These are phyloP conservation scores for Manis pentadactyla DNA, from an alignment of 2,797 vertebrate species.

Conservation along the genomic window DNA sequence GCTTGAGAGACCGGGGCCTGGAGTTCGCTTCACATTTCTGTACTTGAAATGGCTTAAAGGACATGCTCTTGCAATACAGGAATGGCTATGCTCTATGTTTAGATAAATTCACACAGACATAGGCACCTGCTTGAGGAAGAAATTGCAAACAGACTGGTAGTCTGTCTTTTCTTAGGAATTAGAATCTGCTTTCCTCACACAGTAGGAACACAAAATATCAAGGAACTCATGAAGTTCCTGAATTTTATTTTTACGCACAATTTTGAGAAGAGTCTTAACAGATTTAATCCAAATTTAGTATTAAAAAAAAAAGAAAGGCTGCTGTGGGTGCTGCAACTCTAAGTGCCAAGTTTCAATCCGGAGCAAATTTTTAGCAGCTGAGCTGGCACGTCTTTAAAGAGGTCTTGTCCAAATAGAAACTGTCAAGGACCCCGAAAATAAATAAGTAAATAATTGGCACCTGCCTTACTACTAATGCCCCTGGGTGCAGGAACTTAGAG, in stretches of 20 bases:
- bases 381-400: slow-evolving; percentile 58
- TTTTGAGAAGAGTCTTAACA: slow-evolving; percentile 55
- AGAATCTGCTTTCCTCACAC: slow-evolving; percentile 30
- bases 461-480: background rate
- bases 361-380: slow-evolving; percentile 49
- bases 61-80: rapidly evolving
- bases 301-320: background rate
- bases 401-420: slow-evolving; percentile 66
- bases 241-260: slow-evolving; percentile 54
- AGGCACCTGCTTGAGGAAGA: background rate
- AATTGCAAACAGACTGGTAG: background rate
- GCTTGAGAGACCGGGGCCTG: background rate
- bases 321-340: background rate
- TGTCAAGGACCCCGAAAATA: background rate
- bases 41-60: background rate
- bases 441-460: background rate
- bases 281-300: slow-evolving; percentile 66
- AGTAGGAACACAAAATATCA: slow-evolving; percentile 59
- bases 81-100: background rate
- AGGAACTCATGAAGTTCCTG: slow-evolving; percentile 17
- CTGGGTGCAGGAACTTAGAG: background rate
- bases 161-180: background rate
- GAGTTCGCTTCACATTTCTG: background rate
- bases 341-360: slow-evolving; percentile 62
- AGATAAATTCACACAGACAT: background rate